phyloP scores from a whole-genome alignment of 2,113 vertebrate genomes.

The Sclerurus mexicanus region DNA sequence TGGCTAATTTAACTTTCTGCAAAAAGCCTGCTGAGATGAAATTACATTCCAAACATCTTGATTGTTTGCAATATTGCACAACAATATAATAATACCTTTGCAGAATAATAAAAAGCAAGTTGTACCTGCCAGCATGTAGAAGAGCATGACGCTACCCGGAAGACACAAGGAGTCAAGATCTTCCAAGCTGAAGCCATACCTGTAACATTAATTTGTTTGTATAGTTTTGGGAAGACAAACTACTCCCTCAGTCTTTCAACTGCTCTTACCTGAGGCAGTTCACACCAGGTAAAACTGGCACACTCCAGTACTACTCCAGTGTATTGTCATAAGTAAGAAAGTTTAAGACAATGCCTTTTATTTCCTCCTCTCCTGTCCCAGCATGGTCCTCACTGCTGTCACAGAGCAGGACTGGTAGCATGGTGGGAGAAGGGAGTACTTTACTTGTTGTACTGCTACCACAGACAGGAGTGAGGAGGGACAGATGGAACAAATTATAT shows the following conservation, averaged over 20 bases:
- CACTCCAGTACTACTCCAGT: not conserved
- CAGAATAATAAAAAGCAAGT: not conserved
- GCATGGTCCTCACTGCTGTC: not conserved
- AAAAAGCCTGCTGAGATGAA: not conserved
- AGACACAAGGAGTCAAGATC: not conserved
- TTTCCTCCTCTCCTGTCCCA: not conserved
- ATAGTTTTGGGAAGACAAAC: not conserved
- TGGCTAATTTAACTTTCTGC: not conserved
- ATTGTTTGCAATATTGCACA: not conserved
- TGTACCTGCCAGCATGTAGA: not conserved
- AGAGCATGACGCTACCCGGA: not conserved
- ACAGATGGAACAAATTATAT: slow-evolving; percentile 13
- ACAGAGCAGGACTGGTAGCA: not conserved
- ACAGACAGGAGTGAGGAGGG: not conserved
- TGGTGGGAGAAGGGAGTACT: not conserved
- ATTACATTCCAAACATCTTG: not conserved
- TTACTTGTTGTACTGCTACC: not conserved
- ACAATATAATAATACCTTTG: not conserved
- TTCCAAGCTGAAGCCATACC: not conserved
- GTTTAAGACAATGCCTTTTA: not conserved
- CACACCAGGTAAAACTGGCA: not conserved
- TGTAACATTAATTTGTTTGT: not conserved
- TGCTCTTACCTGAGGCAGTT: not conserved
- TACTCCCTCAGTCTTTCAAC: not conserved
- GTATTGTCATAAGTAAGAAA: not conserved